Evolutionary conservation across 2,113 vertebrate species (phyloP).

Genomic region (Rafetus swinhoei): DNA sequence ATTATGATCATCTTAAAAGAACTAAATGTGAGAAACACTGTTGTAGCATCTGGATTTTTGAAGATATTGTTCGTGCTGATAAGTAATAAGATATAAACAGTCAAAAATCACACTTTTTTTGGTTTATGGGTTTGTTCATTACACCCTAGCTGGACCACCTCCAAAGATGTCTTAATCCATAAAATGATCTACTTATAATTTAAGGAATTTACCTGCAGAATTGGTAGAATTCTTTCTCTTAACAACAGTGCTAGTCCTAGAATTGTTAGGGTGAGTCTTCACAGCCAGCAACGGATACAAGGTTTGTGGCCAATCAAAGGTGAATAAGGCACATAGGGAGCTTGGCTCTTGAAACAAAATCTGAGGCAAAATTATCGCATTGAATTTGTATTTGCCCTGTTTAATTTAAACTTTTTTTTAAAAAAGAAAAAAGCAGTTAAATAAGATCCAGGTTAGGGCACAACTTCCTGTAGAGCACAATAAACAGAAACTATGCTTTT

Average conservation of each 20-base stretch:
- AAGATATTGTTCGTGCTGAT: background rate
- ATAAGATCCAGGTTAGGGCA: constrained; percentile 22
- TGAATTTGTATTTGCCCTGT: background rate
- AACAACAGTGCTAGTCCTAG: background rate
- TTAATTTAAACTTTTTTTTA: background rate
- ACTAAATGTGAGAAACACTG: background rate
- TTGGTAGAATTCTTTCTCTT: background rate
- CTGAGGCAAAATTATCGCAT: background rate
- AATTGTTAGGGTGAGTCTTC: background rate
- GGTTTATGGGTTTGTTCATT: background rate
- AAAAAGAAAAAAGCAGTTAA: constrained; percentile 19
- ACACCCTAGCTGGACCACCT: background rate
- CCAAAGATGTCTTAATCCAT: accelerated
- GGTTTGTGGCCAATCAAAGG: background rate
- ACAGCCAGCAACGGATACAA: background rate
- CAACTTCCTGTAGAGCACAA: constrained; percentile 31
- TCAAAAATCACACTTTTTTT: background rate
- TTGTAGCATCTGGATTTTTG: background rate
- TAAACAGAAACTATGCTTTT: constrained; percentile 47
- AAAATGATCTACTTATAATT: background rate
- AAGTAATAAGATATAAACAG: background rate
- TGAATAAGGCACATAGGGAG: background rate
- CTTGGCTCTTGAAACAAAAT: background rate
- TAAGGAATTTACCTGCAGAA: background rate
- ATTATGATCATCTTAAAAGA: background rate